phyloP scores from a whole-genome alignment of 2,113 vertebrate species.

The Empidonax traillii region DNA sequence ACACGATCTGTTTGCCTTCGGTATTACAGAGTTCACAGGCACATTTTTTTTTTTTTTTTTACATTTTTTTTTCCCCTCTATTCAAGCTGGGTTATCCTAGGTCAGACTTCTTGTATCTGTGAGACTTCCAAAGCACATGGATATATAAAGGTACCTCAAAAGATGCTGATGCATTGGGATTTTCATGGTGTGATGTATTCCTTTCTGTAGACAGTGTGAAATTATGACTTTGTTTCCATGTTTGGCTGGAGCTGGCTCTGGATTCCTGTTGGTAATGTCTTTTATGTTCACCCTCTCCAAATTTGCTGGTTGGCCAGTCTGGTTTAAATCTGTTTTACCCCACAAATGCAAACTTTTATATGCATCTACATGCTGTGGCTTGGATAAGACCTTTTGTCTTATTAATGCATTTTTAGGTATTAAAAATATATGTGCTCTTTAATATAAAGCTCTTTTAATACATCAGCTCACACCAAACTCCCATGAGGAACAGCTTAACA shows the following conservation, averaged over 20 bases:
- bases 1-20: neutral
- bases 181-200: fast-evolving
- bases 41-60: neutral
- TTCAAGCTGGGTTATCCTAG: neutral
- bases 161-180: neutral
- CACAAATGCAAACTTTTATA: neutral
- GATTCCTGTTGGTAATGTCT: neutral
- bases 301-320: neutral
- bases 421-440: neutral
- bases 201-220: neutral
- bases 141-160: neutral
- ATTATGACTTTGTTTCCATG: neutral
- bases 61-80: fast-evolving
- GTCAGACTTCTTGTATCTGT: neutral
- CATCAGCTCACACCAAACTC: neutral
- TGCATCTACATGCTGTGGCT: neutral
- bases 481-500: neutral
- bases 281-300: neutral
- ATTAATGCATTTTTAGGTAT: conserved; percentile 2
- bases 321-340: neutral
- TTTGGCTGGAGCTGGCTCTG: neutral
- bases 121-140: neutral
- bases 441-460: neutral
- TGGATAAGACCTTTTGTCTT: conserved; percentile 22
- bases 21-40: neutral